Evolutionary conservation across 1,140 invertebrate species (phyloP), one percentile per base, ranked within the genome.

Genomic region (Augochlora pura): DNA sequence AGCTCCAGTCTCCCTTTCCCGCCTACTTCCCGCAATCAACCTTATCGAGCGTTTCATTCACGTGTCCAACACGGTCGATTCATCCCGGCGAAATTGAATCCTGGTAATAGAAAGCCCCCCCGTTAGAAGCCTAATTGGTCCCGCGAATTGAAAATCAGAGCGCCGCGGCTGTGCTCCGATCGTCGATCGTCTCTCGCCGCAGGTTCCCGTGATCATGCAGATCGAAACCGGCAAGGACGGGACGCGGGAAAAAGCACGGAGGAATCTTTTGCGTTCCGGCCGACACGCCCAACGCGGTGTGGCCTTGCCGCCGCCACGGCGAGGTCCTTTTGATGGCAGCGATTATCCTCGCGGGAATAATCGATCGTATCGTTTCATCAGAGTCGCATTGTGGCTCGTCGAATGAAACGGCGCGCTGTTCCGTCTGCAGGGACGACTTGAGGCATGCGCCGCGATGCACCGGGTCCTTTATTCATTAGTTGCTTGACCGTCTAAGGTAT

Each of bases 291-390:
- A 52, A 18, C 64, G 54, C n/a, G n/a, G n/a, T n/a, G 21, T 21
- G 67, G 39, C 68, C 68, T 78, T 72, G 60, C 68, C 2, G 23
- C 9, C 7, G n/a, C 3, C 54, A 14, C 25, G 39, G 39, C 57
- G 14, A 2, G 18, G 70, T 42, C 63, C 59, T 74, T 71, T 82
- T 64, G 65, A 65, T 77, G 54, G 62, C 57, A 39, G 57, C 52
- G 82, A 79, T 83, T 84, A 84, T 84, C 65, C 75, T 69, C 64
- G 82, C 81, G 46, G 62, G 81, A 65, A 82, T 83, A 83, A 83
- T 82, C 73, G 73, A 82, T 83, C 76, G 67, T 83, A 82, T 81
- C 81, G 80, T 83, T 83, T 77, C 65, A 83, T 83, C 82, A 70
- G 67, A 54, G 27, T 32, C 73, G 63, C 60, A 52, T 49, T 80